Conservation (phyloP, 2,113 vertebrate species). For the Haplochromis burtoni region DNA sequence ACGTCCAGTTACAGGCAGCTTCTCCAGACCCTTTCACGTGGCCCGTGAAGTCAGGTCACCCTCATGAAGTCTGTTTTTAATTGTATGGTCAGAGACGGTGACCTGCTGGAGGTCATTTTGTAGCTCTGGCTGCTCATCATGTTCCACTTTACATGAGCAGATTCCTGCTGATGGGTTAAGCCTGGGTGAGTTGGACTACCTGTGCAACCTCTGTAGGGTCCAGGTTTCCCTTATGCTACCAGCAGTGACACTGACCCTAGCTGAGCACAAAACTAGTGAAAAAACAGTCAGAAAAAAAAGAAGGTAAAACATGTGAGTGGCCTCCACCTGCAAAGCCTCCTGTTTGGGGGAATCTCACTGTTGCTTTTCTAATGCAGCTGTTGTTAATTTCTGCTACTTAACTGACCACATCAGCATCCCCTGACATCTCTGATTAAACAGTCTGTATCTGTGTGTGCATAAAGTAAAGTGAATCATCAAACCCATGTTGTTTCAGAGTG, state of each 20-base stretch:
- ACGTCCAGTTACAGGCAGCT: background rate
- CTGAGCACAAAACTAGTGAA: rapidly evolving
- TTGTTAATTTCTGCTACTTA: background rate
- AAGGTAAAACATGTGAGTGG: background rate
- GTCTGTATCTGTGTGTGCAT: background rate
- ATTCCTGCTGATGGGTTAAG: background rate
- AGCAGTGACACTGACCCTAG: background rate
- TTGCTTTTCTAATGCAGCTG: background rate
- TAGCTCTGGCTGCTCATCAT: background rate
- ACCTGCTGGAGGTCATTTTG: background rate
- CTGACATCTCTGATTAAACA: background rate
- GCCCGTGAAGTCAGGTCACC: background rate
- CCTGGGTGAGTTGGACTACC: background rate
- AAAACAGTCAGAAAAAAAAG: background rate
- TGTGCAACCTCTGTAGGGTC: background rate
- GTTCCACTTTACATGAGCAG: background rate
- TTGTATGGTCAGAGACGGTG: background rate
- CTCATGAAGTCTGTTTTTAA: background rate
- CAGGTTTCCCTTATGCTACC: background rate
- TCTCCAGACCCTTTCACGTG: background rate
- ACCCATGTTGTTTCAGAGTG: background rate
- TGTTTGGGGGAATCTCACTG: background rate
- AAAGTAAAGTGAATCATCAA: background rate
- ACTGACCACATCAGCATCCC: background rate
- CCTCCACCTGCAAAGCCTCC: background rate